Evolutionary conservation across 53 echinoderm and acorn worm genomes (phyloP).

Genomic region (Echinarachnius parma): DNA sequence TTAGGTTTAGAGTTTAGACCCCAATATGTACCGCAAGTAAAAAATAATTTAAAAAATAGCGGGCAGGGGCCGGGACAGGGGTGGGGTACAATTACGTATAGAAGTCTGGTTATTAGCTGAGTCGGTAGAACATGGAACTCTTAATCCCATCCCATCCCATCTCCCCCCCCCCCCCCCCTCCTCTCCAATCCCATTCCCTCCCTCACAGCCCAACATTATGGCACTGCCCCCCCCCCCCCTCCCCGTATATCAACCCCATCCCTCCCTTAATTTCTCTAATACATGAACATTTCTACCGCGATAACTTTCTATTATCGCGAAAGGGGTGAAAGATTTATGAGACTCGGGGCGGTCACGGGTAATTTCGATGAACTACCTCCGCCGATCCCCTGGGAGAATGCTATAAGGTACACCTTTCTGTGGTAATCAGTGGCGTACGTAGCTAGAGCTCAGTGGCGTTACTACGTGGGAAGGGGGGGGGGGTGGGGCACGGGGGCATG

Average conservation of each 20-base stretch:
- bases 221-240: background rate
- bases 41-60: no score
- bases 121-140: background rate
- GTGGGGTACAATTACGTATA: no score
- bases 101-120: background rate
- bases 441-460: background rate
- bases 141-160: background rate
- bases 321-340: conserved; percentile 14
- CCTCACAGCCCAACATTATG: background rate
- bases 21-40: no score
- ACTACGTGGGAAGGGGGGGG: background rate
- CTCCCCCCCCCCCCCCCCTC: conserved; percentile 1
- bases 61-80: no score
- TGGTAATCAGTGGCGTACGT: background rate
- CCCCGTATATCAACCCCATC: background rate
- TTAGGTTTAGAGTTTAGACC: no score
- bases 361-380: conserved; percentile 15
- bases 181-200: background rate
- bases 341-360: conserved; percentile 17
- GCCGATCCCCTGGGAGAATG: background rate
- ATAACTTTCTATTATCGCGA: no score
- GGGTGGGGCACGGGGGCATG: background rate
- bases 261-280: background rate
- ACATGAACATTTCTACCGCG: no score
- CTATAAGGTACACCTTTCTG: background rate